Base-by-base conservation (phyloP, 2,888 invertebrate genomes). In the Drosophila affinis region DNA sequence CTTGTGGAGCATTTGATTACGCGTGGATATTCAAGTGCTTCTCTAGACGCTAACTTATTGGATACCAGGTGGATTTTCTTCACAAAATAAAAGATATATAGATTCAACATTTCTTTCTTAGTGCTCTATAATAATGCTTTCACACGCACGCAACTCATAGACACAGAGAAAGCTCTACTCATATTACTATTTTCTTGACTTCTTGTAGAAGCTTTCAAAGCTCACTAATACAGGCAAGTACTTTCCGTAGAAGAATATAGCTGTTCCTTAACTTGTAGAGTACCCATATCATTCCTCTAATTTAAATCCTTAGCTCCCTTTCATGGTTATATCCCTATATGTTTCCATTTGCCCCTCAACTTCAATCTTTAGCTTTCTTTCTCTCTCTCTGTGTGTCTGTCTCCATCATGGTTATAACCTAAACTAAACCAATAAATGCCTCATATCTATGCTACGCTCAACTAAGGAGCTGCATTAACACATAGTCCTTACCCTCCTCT, bases 401-500 rank as follows among this genome's bases (percentile, higher is more conserved):
- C 39, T 39, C 7, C 44, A 27, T 49, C 34, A 48, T 34, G 67
- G 29, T 55, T 55, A 49, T 34, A 7, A 3, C 32, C 49, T 18
- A 39, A 55, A 17, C 27, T 18, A 24, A 67, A 32, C 68, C 68
- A 24, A 49, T 55, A 49, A 56, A 65, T 49, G 39, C 14, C 55
- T 49, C 10, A 48, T 17, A 49, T 49, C 24, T 24, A 46, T 18
- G 32, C 29, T 24, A 39, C 39, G 44, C 49, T 44, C 44, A 24
- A 48, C 44, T 44, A 54, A 32, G 48, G 34, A 44, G 69, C 52
- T 56, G 55, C 68, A 68, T 57, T 55, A 54, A 60, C 67, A 69
- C 69, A 45, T 68, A 27, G 70, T 34, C 34, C 47, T 27, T 39
- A 52, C 46, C 14, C 44, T 29, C 27, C 60, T 59, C 7, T 12